These are phyloP conservation scores for Machimus rusticus DNA, from an alignment of 2,888 invertebrate genomes.

Conservation along the genomic window DNA sequence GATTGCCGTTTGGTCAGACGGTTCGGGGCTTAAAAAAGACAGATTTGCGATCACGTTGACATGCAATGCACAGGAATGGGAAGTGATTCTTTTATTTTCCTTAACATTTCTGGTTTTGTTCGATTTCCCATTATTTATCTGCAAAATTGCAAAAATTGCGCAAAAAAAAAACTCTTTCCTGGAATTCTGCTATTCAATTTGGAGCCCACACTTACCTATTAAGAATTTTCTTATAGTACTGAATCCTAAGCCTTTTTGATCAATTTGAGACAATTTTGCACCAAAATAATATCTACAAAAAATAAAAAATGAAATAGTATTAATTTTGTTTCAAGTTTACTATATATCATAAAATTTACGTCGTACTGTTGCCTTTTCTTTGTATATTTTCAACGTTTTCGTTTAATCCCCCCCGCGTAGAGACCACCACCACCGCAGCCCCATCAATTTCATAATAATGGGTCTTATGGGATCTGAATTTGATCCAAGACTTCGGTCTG, in stretches of 20 bases:
- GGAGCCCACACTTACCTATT: not conserved
- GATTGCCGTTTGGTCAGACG: conserved; percentile 13
- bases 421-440: not conserved
- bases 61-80: not conserved
- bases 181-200: not conserved
- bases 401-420: not conserved
- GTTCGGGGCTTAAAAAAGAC: not conserved
- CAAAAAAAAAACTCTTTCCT: no score
- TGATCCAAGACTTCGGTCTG: not conserved
- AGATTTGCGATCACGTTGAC: conserved; percentile 19
- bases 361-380: not conserved
- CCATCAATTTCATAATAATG: not conserved
- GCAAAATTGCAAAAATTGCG: no score
- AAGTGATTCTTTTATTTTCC: not conserved
- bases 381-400: not conserved
- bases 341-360: no score
- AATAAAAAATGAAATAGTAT: no score
- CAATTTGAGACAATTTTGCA: not conserved
- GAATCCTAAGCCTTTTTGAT: not conserved
- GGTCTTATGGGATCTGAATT: not conserved
- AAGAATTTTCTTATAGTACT: not conserved
- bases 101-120: not conserved
- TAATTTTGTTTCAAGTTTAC: no score
- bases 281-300: no score
- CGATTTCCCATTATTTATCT: not conserved